These are phyloP conservation scores for Magallana nippona DNA, from an alignment of 2,888 invertebrate genomes.

Conservation along the genomic window DNA sequence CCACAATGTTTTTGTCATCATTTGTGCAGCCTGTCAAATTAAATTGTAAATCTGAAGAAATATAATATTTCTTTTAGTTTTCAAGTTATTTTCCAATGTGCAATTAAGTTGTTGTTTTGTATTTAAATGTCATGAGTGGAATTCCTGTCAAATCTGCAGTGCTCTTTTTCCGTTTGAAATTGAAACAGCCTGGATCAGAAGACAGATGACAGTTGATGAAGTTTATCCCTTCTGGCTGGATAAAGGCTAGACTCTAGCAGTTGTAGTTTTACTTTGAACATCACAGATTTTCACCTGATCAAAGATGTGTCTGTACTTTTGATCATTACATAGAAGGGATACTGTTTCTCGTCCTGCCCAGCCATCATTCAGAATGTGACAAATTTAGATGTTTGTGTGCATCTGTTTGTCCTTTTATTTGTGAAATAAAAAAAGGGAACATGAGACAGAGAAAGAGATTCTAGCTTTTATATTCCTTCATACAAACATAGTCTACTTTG, in stretches of 20 bases:
- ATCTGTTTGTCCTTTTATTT: constrained; percentile 15
- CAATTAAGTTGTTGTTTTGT: no score
- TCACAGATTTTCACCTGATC: constrained; percentile 33
- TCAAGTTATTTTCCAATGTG: no score
- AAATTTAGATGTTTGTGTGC: background rate
- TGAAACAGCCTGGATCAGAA: constrained; percentile 2
- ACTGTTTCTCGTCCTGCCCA: constrained; percentile 3
- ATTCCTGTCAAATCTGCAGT: background rate
- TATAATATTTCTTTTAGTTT: no score
- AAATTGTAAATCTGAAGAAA: background rate
- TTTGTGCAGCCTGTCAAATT: background rate
- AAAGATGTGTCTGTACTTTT: constrained; percentile 23
- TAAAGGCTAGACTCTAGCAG: background rate
- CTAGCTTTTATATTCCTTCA: no score
- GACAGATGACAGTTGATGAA: constrained; percentile 29
- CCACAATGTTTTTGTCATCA: background rate
- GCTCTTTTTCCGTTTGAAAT: constrained; percentile 17
- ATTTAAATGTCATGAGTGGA: background rate
- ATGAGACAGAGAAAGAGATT: background rate
- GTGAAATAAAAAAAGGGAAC: no score
- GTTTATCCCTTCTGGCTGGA: background rate
- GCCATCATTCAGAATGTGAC: constrained; percentile 7
- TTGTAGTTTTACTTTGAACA: constrained; percentile 17
- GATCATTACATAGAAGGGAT: constrained; percentile 27
- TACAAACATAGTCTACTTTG: no score